Evolutionary conservation across 2,113 vertebrate genomes (phyloP), one percentile per base, ranked within the genome.

Genomic region (Willisornis vidua): DNA sequence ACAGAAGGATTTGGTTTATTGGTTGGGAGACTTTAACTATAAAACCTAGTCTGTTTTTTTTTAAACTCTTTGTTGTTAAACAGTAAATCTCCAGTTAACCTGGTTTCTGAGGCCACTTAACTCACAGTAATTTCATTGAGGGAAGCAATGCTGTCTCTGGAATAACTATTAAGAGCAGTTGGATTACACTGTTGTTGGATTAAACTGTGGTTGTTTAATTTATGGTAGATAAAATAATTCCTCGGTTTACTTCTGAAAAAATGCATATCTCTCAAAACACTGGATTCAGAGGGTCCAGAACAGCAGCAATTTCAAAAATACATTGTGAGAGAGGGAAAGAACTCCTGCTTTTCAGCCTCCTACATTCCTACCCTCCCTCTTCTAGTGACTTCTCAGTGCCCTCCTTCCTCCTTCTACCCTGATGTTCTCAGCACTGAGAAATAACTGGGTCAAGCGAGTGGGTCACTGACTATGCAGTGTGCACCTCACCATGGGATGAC

Each of bases 401-500:
- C 52, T 86, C 24, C 7, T 75, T 89, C 68, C 45, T 90, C 62
- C 49, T 87, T 65, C 59, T 61, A 12, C 52, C 20, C 43, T 48
- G 63, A 37, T 78, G 51, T 35, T 87, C 41, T 94, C 43, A 89
- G 22, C 3, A 10, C 66, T 18, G 14, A 80, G 82, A 89, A 76
- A 35, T 85, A 96, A 90, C 33, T 96, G 87, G 83, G 92, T 89
- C 74, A 85, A 70, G 41, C 79, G 90, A 63, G 77, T 41, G 25
- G 87, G 85, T 89, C 85, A 87, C 68, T 1, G 22, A 46, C 63
- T 58, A 24, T 7, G 13, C 49, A 66, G 25, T 22, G 25, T 5
- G 3, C 31, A 89, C 41, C 72, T 88, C 12, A 0, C 25, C n/a
- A 29, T 45, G 48, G 49, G 90, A 61, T 68, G 41, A 43, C 68